Evolutionary conservation across 2,113 vertebrate genomes (phyloP).

Genomic region (Misgurnus mizolepis): DNA sequence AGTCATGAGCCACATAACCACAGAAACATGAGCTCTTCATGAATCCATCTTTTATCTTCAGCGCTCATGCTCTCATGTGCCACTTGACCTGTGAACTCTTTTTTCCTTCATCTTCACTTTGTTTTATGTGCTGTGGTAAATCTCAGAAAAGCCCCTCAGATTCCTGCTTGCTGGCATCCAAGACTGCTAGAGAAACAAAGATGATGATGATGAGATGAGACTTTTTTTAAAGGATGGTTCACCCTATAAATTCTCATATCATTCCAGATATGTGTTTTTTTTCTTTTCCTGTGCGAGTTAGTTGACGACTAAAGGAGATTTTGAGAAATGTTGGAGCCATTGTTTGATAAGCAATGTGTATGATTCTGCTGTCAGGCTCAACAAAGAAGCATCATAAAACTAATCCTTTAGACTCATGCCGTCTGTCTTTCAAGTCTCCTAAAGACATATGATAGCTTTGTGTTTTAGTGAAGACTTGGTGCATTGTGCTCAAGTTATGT

Average conservation of each 20-base stretch:
- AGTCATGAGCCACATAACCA: constrained; percentile 15
- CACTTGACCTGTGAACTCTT: constrained; percentile 63
- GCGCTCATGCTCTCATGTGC: constrained; percentile 55
- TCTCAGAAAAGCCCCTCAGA: constrained; percentile 57
- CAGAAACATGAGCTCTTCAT: constrained; percentile 65
- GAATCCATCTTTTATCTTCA: constrained; percentile 47
- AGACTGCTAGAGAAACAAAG: constrained; percentile 3
- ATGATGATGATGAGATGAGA: constrained; percentile 2
- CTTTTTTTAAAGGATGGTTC: background rate
- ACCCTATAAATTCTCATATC: background rate
- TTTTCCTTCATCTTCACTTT: constrained; percentile 45
- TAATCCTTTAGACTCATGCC: too few species aligned
- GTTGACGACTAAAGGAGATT: background rate
- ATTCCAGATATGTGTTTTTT: too few species aligned
- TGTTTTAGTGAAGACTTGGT: too few species aligned
- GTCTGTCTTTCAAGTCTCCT: too few species aligned
- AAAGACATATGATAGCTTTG: too few species aligned
- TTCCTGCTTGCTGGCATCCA: constrained; percentile 55
- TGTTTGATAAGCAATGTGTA: too few species aligned
- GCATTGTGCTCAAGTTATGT: background rate
- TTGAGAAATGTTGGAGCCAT: background rate
- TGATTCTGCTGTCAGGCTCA: too few species aligned
- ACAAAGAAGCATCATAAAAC: too few species aligned
- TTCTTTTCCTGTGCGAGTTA: too few species aligned
- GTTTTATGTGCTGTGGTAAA: constrained; percentile 65